Percentiles rank a stretch among this genome's conserved stretches.
phyloP scores from a whole-genome alignment of 2,797 vertebrate genomes.

The Chaunax sp. region DNA sequence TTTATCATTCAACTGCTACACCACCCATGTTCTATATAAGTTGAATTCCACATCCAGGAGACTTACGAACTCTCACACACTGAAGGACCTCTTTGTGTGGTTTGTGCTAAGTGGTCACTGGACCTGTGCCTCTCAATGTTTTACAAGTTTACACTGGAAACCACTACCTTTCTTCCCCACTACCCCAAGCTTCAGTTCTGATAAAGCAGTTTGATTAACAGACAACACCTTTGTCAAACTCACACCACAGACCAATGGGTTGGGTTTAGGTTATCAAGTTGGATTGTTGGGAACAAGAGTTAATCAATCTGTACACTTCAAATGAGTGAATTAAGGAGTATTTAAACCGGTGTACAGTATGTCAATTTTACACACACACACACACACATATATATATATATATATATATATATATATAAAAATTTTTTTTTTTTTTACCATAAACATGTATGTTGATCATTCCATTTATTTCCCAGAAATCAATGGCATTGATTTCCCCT shows the following conservation, averaged over 20 bases:
- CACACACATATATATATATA: background rate
- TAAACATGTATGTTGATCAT: no score
- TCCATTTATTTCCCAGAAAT: no score
- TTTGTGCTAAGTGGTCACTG: slow-evolving; percentile 11
- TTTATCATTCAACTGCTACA: slow-evolving; percentile 7
- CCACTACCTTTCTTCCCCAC: background rate
- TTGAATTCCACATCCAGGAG: slow-evolving; percentile 7
- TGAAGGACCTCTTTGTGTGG: slow-evolving; percentile 6
- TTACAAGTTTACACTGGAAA: slow-evolving; percentile 29
- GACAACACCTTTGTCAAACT: slow-evolving; percentile 35
- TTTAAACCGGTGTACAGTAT: no score
- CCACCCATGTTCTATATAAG: background rate
- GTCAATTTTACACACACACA: no score
- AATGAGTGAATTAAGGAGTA: no score
- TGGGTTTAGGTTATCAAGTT: background rate
- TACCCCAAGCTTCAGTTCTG: slow-evolving; percentile 11
- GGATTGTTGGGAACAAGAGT: background rate
- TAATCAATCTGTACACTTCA: background rate
- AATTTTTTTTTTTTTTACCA: no score
- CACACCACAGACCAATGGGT: background rate
- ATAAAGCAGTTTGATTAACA: slow-evolving; percentile 36
- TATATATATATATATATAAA: no score
- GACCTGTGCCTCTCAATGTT: slow-evolving; percentile 17
- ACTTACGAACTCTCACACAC: background rate
- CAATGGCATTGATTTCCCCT: no score